phyloP scores from a whole-genome alignment of 2,797 vertebrate species.

The Onychomys arenicola region DNA sequence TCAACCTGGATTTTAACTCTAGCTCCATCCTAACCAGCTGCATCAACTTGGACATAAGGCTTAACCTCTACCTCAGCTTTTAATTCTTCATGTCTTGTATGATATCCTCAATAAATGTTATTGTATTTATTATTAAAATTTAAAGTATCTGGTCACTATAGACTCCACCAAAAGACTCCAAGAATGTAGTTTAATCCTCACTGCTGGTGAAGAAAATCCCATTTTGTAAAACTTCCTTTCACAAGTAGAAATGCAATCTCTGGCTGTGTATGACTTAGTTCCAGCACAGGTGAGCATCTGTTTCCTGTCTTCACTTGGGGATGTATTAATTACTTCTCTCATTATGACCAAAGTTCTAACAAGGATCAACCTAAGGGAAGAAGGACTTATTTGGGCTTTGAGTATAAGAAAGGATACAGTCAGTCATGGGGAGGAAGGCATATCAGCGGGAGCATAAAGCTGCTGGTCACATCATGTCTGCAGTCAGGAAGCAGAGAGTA shows the following conservation, averaged over 20 bases:
- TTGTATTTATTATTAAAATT: background rate
- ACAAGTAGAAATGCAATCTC: background rate
- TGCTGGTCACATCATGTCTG: background rate
- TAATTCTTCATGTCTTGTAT: background rate
- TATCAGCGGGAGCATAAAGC: too few species aligned
- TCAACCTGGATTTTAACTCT: background rate
- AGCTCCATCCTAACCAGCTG: background rate
- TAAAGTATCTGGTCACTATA: background rate
- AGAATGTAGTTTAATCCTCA: background rate
- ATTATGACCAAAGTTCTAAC: background rate
- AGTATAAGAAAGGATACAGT: background rate
- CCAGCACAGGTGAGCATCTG: slow-evolving; percentile 16
- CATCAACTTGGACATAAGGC: background rate
- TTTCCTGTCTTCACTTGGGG: background rate
- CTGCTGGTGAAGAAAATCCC: background rate
- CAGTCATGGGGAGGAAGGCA: background rate
- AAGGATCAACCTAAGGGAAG: background rate
- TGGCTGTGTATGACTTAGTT: background rate
- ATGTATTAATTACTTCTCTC: background rate
- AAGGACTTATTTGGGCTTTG: background rate
- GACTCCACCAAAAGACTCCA: background rate
- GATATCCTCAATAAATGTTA: background rate
- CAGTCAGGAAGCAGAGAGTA: background rate
- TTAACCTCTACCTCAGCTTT: background rate
- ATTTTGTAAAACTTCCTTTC: slow-evolving; percentile 1